phyloP scores from a whole-genome alignment of 2,113 vertebrate species.

The Eublepharis macularius region DNA sequence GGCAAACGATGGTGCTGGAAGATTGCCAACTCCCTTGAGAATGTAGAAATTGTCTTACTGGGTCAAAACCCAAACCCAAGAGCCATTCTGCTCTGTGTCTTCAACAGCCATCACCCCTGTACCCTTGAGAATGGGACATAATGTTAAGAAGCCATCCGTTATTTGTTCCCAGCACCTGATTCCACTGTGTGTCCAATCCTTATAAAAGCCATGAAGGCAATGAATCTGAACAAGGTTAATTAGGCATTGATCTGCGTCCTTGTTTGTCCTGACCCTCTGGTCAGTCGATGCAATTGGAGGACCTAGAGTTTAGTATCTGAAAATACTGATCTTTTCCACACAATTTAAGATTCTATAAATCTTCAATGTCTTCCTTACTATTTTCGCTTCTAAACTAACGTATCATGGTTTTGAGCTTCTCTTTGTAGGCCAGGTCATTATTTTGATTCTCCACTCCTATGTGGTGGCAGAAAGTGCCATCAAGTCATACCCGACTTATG shows the following conservation, averaged over 20 bases:
- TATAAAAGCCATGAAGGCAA: background rate
- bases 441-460: background rate
- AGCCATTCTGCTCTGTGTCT: background rate
- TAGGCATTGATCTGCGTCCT: background rate
- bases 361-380: background rate
- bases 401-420: background rate
- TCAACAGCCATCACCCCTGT: background rate
- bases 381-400: background rate
- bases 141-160: background rate
- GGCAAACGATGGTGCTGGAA: background rate
- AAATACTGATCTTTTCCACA: background rate
- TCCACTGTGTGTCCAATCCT: background rate
- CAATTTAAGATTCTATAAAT: background rate
- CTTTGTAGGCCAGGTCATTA: background rate
- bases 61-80: background rate
- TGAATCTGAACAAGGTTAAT: background rate
- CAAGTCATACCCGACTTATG: no score
- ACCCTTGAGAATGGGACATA: background rate
- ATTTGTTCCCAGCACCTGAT: background rate
- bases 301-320: background rate
- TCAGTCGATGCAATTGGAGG: background rate
- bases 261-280: background rate
- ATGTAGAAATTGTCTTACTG: background rate
- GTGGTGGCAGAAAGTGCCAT: no score
- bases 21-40: background rate